Evolutionary conservation across 2,888 invertebrate genomes (phyloP).

Genomic region (Trisateles emortualis): DNA sequence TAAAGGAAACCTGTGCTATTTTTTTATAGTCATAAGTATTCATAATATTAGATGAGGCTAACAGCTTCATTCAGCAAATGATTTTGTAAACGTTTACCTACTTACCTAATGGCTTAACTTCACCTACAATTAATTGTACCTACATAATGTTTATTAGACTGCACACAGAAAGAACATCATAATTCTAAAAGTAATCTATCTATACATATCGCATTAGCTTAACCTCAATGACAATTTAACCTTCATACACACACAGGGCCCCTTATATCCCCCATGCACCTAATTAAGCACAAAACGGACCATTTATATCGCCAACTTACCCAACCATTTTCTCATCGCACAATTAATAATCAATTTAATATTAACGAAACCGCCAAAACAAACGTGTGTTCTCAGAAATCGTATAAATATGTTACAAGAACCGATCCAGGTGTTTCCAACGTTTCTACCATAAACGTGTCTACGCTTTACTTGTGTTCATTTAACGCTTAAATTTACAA

Average conservation of each 20-base stretch:
- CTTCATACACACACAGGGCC: neutral
- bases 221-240: no score
- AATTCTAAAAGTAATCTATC: no score
- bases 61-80: no score
- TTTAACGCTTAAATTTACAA: constrained; percentile 63
- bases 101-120: no score
- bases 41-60: no score
- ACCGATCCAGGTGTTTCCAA: constrained; percentile 71
- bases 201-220: no score
- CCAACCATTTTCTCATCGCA: constrained; percentile 35
- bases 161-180: no score
- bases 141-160: no score
- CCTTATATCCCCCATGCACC: neutral
- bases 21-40: no score
- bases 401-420: constrained; percentile 62
- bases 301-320: constrained; percentile 7
- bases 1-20: no score
- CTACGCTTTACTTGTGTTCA: constrained; percentile 68
- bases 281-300: constrained; percentile 10
- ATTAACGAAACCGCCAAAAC: constrained; percentile 41
- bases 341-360: constrained; percentile 46
- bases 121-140: no score
- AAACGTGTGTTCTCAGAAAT: constrained; percentile 58
- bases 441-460: constrained; percentile 72
- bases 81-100: no score